A percentile compares a stretch with the other conserved stretches of the same genome.
Evolutionary conservation across 2,797 vertebrate genomes (phyloP).

Genomic region (Presbytis comata): DNA sequence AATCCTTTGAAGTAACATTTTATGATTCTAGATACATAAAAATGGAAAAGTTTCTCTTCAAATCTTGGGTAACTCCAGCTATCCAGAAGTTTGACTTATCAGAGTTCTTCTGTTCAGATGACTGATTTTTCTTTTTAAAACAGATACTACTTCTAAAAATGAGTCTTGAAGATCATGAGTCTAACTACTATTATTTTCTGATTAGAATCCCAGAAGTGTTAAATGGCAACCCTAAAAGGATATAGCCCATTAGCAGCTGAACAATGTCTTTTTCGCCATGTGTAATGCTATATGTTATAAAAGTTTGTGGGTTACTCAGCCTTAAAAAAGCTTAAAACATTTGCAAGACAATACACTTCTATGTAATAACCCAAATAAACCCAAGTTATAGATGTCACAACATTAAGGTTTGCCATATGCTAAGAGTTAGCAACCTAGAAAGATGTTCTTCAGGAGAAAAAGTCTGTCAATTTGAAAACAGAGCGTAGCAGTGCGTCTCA

Average conservation of each 20-base stretch:
- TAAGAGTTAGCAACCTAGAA: neutral
- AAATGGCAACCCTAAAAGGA: neutral
- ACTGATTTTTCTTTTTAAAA: neutral
- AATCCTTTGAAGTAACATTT: constrained; percentile 47
- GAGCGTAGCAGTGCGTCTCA: neutral
- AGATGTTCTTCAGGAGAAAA: neutral
- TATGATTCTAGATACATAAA: neutral
- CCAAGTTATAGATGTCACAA: neutral
- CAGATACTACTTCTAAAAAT: neutral
- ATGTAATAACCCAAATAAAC: neutral
- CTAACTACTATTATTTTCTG: neutral
- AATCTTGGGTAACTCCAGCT: neutral
- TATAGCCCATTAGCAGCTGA: neutral
- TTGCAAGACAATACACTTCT: neutral
- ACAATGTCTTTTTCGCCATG: neutral
- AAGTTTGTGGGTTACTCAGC: neutral
- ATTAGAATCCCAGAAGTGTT: neutral
- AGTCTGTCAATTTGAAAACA: neutral
- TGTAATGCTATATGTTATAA: neutral
- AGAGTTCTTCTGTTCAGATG: neutral
- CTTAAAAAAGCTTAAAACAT: neutral
- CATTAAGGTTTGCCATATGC: neutral
- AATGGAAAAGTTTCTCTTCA: constrained; percentile 13
- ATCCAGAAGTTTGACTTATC: neutral
- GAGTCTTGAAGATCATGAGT: neutral